These are phyloP conservation scores for Triplophysa yarkandensis DNA, from an alignment of 2,797 vertebrate genomes.

Conservation along the genomic window DNA sequence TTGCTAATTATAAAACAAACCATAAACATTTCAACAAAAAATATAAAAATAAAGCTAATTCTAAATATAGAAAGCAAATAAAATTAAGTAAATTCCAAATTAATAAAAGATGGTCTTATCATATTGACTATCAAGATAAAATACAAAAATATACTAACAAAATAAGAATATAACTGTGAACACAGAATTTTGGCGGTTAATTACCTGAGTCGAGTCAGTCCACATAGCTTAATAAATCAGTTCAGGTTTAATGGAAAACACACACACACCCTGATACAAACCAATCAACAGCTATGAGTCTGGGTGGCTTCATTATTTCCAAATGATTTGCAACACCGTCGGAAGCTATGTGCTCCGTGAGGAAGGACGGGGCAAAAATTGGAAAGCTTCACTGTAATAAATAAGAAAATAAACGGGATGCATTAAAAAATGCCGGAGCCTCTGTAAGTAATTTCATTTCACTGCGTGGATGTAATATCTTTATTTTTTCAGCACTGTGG, in stretches of 20 bases:
- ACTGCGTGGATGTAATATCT: conserved; percentile 46
- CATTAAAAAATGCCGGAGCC: conserved; percentile 45
- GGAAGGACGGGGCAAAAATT: conserved; percentile 41
- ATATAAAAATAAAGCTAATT: too few species aligned
- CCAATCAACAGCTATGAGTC: conserved; percentile 50
- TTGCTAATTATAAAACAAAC: too few species aligned
- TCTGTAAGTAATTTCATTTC: conserved; percentile 43
- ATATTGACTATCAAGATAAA: not conserved
- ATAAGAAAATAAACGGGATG: conserved; percentile 46
- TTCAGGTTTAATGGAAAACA: conserved; percentile 51
- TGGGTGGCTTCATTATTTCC: conserved; percentile 62
- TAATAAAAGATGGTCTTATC: not conserved
- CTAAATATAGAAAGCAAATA: too few species aligned
- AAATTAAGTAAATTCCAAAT: too few species aligned
- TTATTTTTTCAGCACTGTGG: conserved; percentile 28
- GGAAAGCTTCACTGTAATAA: conserved; percentile 47
- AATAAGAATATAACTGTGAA: not conserved
- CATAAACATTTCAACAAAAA: too few species aligned
- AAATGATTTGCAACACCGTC: conserved; percentile 56
- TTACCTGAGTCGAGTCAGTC: conserved; percentile 1
- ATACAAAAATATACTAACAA: not conserved
- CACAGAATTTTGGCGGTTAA: conserved; percentile 4
- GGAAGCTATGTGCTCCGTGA: conserved; percentile 34
- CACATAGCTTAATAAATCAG: conserved; percentile 46
- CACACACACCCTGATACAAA: conserved; percentile 37